These are phyloP conservation scores for Oriolus oriolus DNA, from an alignment of 2,113 vertebrate genomes.

Conservation along the genomic window DNA sequence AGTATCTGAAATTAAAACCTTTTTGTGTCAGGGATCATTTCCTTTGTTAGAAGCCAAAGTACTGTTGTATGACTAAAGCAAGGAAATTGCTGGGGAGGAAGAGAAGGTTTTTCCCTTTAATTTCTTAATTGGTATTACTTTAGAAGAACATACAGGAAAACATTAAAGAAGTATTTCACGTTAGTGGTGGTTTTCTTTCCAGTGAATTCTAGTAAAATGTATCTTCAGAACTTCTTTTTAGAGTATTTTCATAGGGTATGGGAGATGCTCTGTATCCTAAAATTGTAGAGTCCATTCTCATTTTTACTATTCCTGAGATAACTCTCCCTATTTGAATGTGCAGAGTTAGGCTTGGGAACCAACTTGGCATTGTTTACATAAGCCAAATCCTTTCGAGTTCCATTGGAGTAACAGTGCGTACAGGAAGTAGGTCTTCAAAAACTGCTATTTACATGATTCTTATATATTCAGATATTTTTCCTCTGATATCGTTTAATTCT, in stretches of 20 bases:
- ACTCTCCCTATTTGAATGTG: not conserved
- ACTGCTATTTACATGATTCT: not conserved
- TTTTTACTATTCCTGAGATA: not conserved
- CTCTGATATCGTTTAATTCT: not conserved
- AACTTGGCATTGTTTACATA: not conserved
- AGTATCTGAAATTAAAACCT: not conserved
- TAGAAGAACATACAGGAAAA: not conserved
- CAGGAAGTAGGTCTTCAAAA: not conserved
- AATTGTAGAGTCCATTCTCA: not conserved
- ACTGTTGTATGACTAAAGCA: not conserved
- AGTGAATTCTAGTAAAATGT: not conserved
- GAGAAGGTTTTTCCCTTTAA: not conserved
- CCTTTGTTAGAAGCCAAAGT: not conserved
- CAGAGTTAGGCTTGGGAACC: not conserved
- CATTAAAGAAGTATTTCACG: not conserved
- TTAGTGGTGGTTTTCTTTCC: not conserved
- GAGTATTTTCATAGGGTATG: not conserved
- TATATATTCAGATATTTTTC: not conserved
- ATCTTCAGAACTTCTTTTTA: not conserved
- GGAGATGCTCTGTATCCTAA: not conserved
- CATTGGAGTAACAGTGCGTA: not conserved
- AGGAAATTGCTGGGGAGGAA: not conserved
- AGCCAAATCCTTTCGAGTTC: not conserved
- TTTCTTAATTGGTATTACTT: not conserved
- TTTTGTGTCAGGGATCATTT: not conserved